Evolutionary conservation across 2,113 vertebrate genomes (phyloP), one percentile per base, ranked within the genome.

Genomic region (Oncorhynchus nerka): DNA sequence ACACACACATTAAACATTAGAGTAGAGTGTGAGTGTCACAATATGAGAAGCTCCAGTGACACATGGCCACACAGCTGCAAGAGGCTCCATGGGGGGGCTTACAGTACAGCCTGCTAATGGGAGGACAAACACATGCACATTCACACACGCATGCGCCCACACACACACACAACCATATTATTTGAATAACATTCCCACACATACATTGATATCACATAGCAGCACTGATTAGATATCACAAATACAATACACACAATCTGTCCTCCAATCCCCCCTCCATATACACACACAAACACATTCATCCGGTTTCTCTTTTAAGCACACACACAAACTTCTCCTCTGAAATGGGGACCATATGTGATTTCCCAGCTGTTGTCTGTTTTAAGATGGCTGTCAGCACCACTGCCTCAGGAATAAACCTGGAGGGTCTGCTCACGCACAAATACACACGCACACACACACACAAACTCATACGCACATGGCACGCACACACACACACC

Each of bases 331-430:
- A 62, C n/a, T n/a, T 68, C 16, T 75, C n/a, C 39, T 45, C 39
- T 45, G 59, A n/a, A 45, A 66, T 19, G 57, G 51, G 67, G 39
- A 78, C 61, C 74, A 62, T 73, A 68, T 75, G 65, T 80, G 72
- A 69, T 80, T 83, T 81, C 70, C 75, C 89, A 90, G 90, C 87
- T 92, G 89, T 80, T 79, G 74, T 78, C 66, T 64, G 75, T 64
- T 80, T 83, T 91, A 9, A 11, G 39, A 45, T 45, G 39, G 39
- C 39, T 45, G 39, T 45, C 39, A 45, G 39, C 39, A 45, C 39
- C 39, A 45, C 39, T 11, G 39, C 39, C 39, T 39, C 39, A 39
- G 39, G 39, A 39, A 39, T 39, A 39, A 9, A 39, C 39, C 39
- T 39, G 39, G 39, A 39, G 39, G 39, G 8, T 39, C 39, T 39